Evolutionary conservation across 92 coral and sea anemone species (phyloP).

Genomic region (Chrysogorgia sp.): DNA sequence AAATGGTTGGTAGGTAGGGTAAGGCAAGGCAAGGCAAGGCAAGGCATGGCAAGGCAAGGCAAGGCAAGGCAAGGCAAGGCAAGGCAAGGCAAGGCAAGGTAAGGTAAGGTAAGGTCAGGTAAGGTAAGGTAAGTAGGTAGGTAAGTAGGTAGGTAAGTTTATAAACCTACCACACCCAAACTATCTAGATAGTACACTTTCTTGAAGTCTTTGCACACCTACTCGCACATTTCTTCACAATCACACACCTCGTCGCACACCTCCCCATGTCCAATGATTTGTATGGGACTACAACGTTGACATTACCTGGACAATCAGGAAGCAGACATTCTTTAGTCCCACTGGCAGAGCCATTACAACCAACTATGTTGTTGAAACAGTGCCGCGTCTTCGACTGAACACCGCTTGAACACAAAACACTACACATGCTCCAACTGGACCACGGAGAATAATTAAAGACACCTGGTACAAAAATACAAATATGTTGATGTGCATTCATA

Average conservation of each 20-base stretch:
- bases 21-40: not conserved
- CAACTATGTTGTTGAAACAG: slow-evolving; percentile 3
- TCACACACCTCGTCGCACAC: no score
- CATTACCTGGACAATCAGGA: slow-evolving; percentile 30
- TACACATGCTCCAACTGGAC: slow-evolving; percentile 21
- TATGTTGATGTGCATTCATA: not conserved
- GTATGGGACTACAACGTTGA: not conserved
- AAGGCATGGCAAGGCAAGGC: not conserved
- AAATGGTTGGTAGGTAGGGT: not conserved
- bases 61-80: not conserved
- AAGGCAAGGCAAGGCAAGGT: not conserved
- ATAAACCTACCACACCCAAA: no score
- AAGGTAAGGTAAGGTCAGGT: not conserved
- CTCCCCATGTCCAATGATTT: no score
- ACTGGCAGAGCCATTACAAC: slow-evolving; percentile 1
- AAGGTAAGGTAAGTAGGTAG: not conserved
- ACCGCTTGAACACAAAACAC: slow-evolving; percentile 10
- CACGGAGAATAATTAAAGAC: slow-evolving; percentile 8
- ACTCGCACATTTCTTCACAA: no score
- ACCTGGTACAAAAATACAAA: not conserved
- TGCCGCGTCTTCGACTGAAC: slow-evolving; percentile 6
- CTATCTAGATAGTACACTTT: no score
- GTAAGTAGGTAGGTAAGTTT: no score
- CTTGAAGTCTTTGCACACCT: no score
- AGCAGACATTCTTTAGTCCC: slow-evolving; percentile 23